phyloP scores from a whole-genome alignment of 2,113 vertebrate species.

The Gila orcuttii region DNA sequence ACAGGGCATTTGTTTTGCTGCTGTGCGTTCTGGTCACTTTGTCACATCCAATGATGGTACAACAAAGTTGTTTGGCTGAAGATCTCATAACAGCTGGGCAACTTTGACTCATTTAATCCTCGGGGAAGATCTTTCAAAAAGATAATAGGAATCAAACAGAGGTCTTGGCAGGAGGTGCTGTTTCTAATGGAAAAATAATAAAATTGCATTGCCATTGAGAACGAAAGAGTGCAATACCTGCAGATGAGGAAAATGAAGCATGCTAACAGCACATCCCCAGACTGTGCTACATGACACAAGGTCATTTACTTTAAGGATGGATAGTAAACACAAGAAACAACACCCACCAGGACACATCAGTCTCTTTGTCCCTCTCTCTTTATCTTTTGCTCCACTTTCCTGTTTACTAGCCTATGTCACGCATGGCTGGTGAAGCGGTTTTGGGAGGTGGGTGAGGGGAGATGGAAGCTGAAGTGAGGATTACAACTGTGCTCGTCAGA shows the following conservation, averaged over 20 bases:
- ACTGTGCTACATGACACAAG: slow-evolving; percentile 9
- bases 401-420: slow-evolving; percentile 51
- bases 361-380: slow-evolving; percentile 34
- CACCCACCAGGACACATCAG: slow-evolving; percentile 42
- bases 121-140: background rate
- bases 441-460: slow-evolving; percentile 44
- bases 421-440: slow-evolving; percentile 57
- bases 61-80: background rate
- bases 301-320: slow-evolving; percentile 40
- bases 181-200: slow-evolving; percentile 8
- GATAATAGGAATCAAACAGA: background rate
- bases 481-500: slow-evolving; percentile 66
- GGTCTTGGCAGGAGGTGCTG: slow-evolving; percentile 11
- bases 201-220: background rate
- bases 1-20: background rate
- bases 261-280: background rate
- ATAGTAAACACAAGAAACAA: slow-evolving; percentile 33
- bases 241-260: background rate
- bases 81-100: slow-evolving; percentile 6
- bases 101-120: slow-evolving; percentile 15
- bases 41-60: background rate
- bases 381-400: slow-evolving; percentile 38
- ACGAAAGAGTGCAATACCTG: background rate
- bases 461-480: slow-evolving; percentile 42
- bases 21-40: background rate